Conservation (phyloP, 2,888 invertebrate species). For the Dicyrtomina minuta region DNA sequence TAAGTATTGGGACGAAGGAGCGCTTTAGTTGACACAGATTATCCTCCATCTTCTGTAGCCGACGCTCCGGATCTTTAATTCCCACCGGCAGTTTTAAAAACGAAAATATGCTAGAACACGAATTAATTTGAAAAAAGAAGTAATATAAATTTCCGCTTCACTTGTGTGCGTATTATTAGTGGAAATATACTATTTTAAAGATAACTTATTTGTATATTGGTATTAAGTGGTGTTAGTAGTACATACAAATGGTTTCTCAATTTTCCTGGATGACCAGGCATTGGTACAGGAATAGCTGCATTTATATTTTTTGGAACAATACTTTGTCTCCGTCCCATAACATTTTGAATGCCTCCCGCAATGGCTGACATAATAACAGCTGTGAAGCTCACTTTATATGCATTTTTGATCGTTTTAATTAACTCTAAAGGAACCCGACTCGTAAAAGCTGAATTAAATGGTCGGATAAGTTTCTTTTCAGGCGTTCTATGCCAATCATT, state of each 20-base stretch:
- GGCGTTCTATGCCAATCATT: slow-evolving; percentile 42
- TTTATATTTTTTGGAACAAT: slow-evolving; percentile 39
- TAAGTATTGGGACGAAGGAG: slow-evolving; percentile 21
- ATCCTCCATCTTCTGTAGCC: slow-evolving; percentile 37
- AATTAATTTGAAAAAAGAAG: no score
- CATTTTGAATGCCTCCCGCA: slow-evolving; percentile 41
- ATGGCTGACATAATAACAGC: slow-evolving; percentile 41
- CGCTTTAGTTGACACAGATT: slow-evolving; percentile 35
- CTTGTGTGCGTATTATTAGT: neutral
- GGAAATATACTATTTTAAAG: neutral
- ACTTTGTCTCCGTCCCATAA: slow-evolving; percentile 36
- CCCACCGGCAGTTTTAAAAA: slow-evolving; percentile 45
- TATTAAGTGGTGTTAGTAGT: neutral
- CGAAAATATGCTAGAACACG: slow-evolving; percentile 41
- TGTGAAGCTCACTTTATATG: slow-evolving; percentile 41
- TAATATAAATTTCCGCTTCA: neutral
- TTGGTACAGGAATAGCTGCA: slow-evolving; percentile 42
- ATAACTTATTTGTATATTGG: neutral
- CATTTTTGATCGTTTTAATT: slow-evolving; percentile 46
- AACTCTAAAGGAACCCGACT: slow-evolving; percentile 36
- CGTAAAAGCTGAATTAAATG: slow-evolving; percentile 37
- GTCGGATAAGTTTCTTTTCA: slow-evolving; percentile 22
- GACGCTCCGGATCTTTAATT: slow-evolving; percentile 30
- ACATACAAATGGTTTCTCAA: slow-evolving; percentile 46
- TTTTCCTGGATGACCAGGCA: slow-evolving; percentile 46